These are phyloP conservation scores for Fissipunctia ypsillon DNA, from an alignment of 2,888 invertebrate species.

Conservation along the genomic window DNA sequence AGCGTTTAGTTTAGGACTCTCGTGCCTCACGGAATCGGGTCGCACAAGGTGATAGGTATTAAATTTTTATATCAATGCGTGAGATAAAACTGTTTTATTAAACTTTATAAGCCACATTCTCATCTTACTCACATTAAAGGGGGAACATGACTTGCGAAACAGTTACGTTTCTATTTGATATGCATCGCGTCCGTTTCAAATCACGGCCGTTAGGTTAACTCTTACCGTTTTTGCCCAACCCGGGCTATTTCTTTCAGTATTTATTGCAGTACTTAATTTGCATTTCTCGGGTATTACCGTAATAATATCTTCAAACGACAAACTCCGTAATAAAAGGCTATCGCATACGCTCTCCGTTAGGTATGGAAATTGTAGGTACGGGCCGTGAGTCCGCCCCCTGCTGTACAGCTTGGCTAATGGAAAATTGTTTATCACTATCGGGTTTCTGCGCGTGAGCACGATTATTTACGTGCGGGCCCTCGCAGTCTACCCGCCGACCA, in stretches of 20 bases:
- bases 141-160: conserved; percentile 69
- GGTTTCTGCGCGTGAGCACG: conserved; percentile 85
- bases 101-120: conserved; percentile 48
- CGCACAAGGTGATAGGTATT: conserved; percentile 67
- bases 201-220: conserved; percentile 75
- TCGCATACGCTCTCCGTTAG: conserved; percentile 79
- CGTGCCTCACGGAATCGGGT: conserved; percentile 75
- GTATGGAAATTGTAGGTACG: conserved; percentile 81
- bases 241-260: conserved; percentile 79
- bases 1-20: conserved; percentile 84
- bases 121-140: conserved; percentile 58
- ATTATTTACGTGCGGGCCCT: conserved; percentile 86
- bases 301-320: conserved; percentile 86
- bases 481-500: conserved; percentile 79
- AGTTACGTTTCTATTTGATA: conserved; percentile 72
- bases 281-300: conserved; percentile 84
- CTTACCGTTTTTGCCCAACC: conserved; percentile 76
- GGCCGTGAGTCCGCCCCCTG: conserved; percentile 67
- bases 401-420: conserved; percentile 79
- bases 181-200: conserved; percentile 73
- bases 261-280: conserved; percentile 85
- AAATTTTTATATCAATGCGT: conserved; percentile 60
- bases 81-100: conserved; percentile 47
- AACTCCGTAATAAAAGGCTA: conserved; percentile 83
- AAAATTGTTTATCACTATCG: conserved; percentile 87